Conservation (phyloP, 2,888 invertebrate genomes). For the Hypercompe scribonia region DNA sequence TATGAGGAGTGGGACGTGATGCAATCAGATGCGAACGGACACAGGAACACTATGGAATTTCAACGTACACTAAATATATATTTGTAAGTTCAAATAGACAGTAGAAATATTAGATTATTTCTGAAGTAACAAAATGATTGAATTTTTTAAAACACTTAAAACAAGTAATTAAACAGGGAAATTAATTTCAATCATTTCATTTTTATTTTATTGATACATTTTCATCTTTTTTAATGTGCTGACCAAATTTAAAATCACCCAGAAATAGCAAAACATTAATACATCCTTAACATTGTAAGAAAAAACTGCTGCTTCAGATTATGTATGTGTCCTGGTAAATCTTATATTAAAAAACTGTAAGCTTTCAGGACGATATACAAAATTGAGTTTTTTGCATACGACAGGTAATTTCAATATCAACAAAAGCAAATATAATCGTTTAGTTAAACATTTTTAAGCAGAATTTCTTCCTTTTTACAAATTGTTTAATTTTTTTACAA, state of each 20-base stretch:
- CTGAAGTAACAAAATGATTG: neutral
- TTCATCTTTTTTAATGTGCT: too few species aligned
- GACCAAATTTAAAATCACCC: too few species aligned
- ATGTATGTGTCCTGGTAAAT: neutral
- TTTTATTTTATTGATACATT: too few species aligned
- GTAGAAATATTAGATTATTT: neutral
- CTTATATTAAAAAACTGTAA: neutral
- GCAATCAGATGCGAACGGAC: slow-evolving; percentile 45
- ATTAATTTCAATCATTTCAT: too few species aligned
- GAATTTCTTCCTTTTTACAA: neutral
- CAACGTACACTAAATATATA: neutral
- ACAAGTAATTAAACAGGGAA: too few species aligned
- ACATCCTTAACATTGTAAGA: too few species aligned
- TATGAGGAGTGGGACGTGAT: slow-evolving; percentile 49
- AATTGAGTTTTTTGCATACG: neutral
- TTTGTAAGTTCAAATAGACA: neutral
- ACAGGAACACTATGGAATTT: slow-evolving; percentile 29
- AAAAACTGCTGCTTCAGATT: too few species aligned
- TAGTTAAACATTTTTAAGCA: neutral
- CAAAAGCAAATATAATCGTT: neutral
- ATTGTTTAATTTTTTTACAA: slow-evolving; percentile 8
- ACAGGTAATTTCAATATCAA: slow-evolving; percentile 9
- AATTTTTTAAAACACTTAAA: neutral
- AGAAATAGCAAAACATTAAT: too few species aligned
- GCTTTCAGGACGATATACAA: neutral